A percentile compares a stretch with the other conserved stretches of the same genome.
Evolutionary conservation across 2,113 vertebrate species (phyloP).

Genomic region (Todiramphus saurophagus): DNA sequence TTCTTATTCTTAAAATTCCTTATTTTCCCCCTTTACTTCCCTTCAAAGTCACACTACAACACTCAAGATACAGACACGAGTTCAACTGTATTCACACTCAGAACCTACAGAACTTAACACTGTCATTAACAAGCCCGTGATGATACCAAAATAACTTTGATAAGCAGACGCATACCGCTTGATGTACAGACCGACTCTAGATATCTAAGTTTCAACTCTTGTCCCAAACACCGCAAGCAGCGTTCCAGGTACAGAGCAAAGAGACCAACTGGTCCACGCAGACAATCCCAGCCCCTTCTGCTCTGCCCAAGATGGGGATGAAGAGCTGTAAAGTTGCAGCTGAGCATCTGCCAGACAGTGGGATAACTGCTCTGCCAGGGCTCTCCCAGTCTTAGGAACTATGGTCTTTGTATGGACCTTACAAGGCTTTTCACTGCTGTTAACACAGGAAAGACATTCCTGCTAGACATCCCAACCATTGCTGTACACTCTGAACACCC

Average conservation of each 20-base stretch:
- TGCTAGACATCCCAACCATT: not conserved
- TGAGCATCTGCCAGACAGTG: not conserved
- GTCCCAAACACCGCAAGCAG: not conserved
- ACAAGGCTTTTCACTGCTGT: conserved; percentile 10
- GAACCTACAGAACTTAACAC: not conserved
- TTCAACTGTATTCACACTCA: not conserved
- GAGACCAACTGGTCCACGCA: accelerated
- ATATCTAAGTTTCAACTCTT: not conserved
- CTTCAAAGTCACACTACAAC: not conserved
- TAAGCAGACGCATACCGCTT: not conserved
- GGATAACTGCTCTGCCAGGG: not conserved
- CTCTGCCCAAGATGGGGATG: not conserved
- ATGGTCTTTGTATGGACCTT: not conserved
- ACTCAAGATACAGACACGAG: not conserved
- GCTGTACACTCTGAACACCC: not conserved
- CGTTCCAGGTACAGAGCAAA: not conserved
- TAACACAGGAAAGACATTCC: not conserved
- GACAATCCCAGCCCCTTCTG: not conserved
- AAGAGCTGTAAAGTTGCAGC: not conserved
- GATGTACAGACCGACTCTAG: not conserved
- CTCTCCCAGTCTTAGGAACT: not conserved
- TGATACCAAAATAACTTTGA: not conserved
- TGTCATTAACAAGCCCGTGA: not conserved
- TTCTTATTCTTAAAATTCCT: not conserved
- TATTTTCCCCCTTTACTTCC: not conserved